Evolutionary conservation across 2,113 vertebrate species (phyloP).

Genomic region (Aphelocoma coerulescens): DNA sequence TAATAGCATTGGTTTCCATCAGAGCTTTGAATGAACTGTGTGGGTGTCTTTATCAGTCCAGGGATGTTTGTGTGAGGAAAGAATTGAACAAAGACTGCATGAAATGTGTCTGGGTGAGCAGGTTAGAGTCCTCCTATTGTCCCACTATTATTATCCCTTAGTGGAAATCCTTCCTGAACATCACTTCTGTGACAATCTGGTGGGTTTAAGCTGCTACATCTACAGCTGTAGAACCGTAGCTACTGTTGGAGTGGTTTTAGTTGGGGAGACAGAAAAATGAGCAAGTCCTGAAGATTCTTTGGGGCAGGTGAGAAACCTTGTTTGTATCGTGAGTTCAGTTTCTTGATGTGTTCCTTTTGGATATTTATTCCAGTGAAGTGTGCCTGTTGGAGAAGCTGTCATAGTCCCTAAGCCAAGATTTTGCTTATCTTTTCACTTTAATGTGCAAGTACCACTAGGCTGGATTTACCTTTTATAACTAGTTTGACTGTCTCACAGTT

Average conservation of each 20-base stretch:
- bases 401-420: background rate
- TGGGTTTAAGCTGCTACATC: background rate
- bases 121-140: background rate
- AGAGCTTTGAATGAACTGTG: background rate
- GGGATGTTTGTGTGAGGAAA: background rate
- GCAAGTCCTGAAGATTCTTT: background rate
- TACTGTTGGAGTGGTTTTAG: background rate
- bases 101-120: background rate
- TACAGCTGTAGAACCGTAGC: background rate
- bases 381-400: background rate
- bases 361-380: background rate
- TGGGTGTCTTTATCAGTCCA: background rate
- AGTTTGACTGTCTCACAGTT: background rate
- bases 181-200: background rate
- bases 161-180: background rate
- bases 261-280: background rate
- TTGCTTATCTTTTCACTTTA: background rate
- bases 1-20: background rate
- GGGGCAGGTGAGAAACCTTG: background rate
- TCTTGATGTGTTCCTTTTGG: background rate
- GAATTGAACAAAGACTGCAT: background rate
- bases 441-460: background rate
- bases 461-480: background rate
- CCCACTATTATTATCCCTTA: background rate
- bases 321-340: background rate